Conservation (phyloP, 2,797 vertebrate genomes). For the Uromys caudimaculatus region DNA sequence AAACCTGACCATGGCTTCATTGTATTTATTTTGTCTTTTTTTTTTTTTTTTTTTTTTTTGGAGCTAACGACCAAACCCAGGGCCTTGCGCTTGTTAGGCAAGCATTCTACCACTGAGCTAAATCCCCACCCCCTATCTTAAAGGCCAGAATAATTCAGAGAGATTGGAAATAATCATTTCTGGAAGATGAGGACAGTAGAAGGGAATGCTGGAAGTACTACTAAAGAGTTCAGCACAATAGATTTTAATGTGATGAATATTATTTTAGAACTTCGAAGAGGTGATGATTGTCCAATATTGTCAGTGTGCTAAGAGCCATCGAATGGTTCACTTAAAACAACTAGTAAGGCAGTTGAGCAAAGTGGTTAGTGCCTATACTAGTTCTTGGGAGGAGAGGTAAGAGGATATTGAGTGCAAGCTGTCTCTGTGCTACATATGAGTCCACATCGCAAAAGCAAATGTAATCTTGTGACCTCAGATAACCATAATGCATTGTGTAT, state of each 20-base stretch:
- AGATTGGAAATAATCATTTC: background rate
- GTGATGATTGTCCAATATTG: background rate
- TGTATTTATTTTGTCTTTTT: background rate
- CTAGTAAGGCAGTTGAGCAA: background rate
- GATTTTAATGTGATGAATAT: background rate
- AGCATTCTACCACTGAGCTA: too few relatives aligned
- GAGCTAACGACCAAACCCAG: too few relatives aligned
- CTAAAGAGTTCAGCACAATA: too few relatives aligned
- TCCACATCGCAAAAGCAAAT: background rate
- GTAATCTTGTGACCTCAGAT: background rate
- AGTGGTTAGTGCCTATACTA: too few relatives aligned
- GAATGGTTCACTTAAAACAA: background rate
- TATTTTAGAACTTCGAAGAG: background rate
- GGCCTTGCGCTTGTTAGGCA: too few relatives aligned
- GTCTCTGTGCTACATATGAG: background rate
- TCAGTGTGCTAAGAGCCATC: background rate
- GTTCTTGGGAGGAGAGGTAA: background rate
- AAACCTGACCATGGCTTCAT: too few relatives aligned
- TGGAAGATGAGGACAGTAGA: background rate
- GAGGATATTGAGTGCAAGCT: background rate
- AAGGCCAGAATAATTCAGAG: background rate
- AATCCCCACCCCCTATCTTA: background rate
- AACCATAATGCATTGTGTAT: background rate
- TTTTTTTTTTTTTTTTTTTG: too few relatives aligned
- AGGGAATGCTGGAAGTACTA: background rate